Evolutionary conservation across 1,140 invertebrate genomes (phyloP), one percentile per base, ranked within the genome.

Genomic region (Dreissena rostriformis): DNA sequence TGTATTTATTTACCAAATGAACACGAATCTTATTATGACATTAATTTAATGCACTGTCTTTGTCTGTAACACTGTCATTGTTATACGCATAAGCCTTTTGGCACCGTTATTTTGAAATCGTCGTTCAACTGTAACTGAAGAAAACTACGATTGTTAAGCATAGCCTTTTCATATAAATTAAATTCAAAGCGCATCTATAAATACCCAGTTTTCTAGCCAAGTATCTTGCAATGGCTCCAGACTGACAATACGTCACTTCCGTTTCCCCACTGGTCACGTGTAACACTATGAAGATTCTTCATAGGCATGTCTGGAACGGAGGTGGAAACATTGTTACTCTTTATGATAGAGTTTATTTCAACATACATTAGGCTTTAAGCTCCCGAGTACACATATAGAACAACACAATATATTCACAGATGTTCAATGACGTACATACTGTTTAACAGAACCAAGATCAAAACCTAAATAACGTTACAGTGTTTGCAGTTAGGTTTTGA

Each of bases 161-260:
- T 61, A 61, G 39, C n/a, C n/a, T 39, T 39, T 5, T 39, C 39
- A 39, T 5, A 39, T 39, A 39, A 5, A 8, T 39, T 5, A 39
- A n/a, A n/a, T n/a, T 39, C 2, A 8, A 39, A 39, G 8, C 2
- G 39, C 39, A 39, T 39, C 39, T 39, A 5, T 39, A 39, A 39
- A 39, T 68, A 78, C 76, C 76, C 67, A 66, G 51, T 29, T 78
- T 78, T 19, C 52, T 67, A 6, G 76, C 63, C 14, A 78, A 28
- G 66, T 78, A 78, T 78, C 68, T 78, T 15, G 76, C 63, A 52
- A 78, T 78, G 0, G 76, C 76, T 68, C 76, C 76, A 7, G 76
- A 78, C 65, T 78, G 76, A n/a, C 76, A 78, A 49, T 67, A 68
- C 12, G 22, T 68, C 22, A 26, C 12, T 22, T 15, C 53, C 28